Percentiles rank a stretch among this genome's conserved stretches.
These are phyloP conservation scores for Flexamia atlantica DNA, from an alignment of 2,888 invertebrate genomes.

Conservation along the genomic window DNA sequence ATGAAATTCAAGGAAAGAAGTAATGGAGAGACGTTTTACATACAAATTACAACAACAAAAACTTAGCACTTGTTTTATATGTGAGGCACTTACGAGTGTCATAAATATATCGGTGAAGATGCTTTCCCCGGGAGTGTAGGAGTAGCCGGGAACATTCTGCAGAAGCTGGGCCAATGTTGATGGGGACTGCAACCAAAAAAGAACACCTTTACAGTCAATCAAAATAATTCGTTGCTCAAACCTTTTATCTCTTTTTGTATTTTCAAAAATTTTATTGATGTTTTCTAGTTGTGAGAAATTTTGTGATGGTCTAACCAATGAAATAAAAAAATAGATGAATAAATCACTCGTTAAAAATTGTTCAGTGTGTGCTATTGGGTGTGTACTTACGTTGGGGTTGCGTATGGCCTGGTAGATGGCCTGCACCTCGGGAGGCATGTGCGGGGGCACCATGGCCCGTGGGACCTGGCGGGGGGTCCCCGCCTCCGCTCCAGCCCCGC, in stretches of 20 bases:
- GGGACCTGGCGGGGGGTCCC: not conserved
- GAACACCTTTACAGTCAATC: not conserved
- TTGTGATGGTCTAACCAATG: too few relatives aligned
- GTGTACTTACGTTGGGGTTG: slow-evolving; percentile 1
- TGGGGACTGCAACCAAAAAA: not conserved
- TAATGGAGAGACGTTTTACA: too few relatives aligned
- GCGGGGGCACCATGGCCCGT: not conserved
- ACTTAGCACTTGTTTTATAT: too few relatives aligned
- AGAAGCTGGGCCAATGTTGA: slow-evolving; percentile 75
- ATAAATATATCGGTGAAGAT: slow-evolving; percentile 75
- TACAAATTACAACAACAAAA: too few relatives aligned
- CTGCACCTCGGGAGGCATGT: slow-evolving; percentile 25
- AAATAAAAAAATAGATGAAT: too few relatives aligned
- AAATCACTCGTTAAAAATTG: too few relatives aligned
- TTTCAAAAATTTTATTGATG: too few relatives aligned
- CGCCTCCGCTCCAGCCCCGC: not conserved
- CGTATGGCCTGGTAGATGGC: slow-evolving; percentile 35
- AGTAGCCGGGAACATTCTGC: slow-evolving; percentile 73
- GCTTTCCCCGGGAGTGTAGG: slow-evolving; percentile 74
- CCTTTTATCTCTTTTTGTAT: too few relatives aligned
- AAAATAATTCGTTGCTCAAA: too few relatives aligned
- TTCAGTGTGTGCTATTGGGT: too few relatives aligned
- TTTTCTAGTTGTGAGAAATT: too few relatives aligned
- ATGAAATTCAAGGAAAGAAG: too few relatives aligned
- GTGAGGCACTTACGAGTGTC: slow-evolving; percentile 73